Evolutionary conservation across 2,113 vertebrate species (phyloP), one percentile per base, ranked within the genome.

Genomic region (Urocitellus parryii): DNA sequence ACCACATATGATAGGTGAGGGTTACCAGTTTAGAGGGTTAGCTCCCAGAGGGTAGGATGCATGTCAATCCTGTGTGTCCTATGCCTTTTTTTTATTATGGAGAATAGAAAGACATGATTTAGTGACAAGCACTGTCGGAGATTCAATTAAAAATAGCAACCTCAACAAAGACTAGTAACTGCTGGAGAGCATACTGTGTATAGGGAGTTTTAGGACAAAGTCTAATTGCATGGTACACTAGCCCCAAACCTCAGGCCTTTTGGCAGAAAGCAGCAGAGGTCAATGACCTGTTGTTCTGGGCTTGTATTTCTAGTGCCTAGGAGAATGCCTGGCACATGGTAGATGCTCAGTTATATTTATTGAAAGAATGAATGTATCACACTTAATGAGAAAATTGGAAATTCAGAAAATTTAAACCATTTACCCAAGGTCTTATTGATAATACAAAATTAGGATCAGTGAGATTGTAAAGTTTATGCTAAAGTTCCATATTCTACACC

Each of bases 351-450:
- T 77, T 73, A 48, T 67, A 39, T 17, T 34, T 22, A 37, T 1
- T 48, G 88, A 51, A 63, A 86, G 53, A 37, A 70, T 27, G 77
- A 67, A n/a, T 93, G 76, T 74, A 29, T 86, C 86, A 29, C 32
- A 56, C 14, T 10, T 88, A 24, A 45, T 32, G 65, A 92, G 80
- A 72, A 88, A 88, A 72, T 0, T 1, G 32, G 51, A 80, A 84
- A 88, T 24, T 68, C 56, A 76, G 88, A 96, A 76, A 87, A n/a
- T 45, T 48, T 78, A 67, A 61, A 42, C 42, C 8, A 10, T 58
- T 70, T 88, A 27, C 51, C 37, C 56, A 24, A 24, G 37, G 29
- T 56, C n/a, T 3, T 18, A 42, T 11, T 45, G 37, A 48, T 25
- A 37, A 18, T 45, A 17, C 27, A 78, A 39, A 87, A 74, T 48